Percentiles rank a stretch among this genome's conserved stretches.
These are phyloP conservation scores for Malacosoma neustria DNA, from an alignment of 2,888 invertebrate genomes.

Conservation along the genomic window DNA sequence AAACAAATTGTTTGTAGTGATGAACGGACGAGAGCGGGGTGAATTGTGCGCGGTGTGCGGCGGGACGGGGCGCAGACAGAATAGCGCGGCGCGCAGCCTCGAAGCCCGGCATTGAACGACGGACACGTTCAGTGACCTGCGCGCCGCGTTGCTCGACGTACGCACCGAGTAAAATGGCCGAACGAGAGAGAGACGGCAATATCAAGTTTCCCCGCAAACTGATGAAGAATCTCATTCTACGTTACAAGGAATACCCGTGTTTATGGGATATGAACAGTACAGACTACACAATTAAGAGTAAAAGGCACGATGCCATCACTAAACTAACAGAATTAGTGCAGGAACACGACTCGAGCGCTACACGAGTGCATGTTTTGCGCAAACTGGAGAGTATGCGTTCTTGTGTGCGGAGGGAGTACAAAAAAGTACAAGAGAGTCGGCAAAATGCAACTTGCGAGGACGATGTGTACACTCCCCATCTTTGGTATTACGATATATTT, in stretches of 20 bases:
- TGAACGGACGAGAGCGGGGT: neutral
- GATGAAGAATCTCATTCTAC: conserved; percentile 18
- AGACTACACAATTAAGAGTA: conserved; percentile 21
- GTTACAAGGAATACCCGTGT: conserved; percentile 23
- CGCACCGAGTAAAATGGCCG: conserved; percentile 18
- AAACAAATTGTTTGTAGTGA: neutral
- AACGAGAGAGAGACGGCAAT: conserved; percentile 8
- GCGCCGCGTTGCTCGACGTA: conserved; percentile 21
- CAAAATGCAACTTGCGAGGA: conserved; percentile 12
- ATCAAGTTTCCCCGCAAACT: conserved; percentile 24
- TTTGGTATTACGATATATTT: conserved; percentile 24
- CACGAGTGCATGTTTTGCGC: conserved; percentile 23
- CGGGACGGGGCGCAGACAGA: neutral
- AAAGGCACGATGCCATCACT: conserved; percentile 21
- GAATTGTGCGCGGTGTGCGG: neutral
- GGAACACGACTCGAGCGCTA: conserved; percentile 21
- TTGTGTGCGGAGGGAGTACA: conserved; percentile 24
- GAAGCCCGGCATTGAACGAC: conserved; percentile 4
- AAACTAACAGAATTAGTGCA: conserved; percentile 24
- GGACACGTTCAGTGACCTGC: conserved; percentile 21
- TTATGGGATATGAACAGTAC: conserved; percentile 22
- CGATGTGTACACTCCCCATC: conserved; percentile 19
- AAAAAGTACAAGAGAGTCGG: conserved; percentile 19
- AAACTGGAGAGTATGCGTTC: conserved; percentile 29
- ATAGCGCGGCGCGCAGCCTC: conserved; percentile 1